phyloP scores from a whole-genome alignment of 2,888 invertebrate genomes.

The Caenorhabditis uteleia region DNA sequence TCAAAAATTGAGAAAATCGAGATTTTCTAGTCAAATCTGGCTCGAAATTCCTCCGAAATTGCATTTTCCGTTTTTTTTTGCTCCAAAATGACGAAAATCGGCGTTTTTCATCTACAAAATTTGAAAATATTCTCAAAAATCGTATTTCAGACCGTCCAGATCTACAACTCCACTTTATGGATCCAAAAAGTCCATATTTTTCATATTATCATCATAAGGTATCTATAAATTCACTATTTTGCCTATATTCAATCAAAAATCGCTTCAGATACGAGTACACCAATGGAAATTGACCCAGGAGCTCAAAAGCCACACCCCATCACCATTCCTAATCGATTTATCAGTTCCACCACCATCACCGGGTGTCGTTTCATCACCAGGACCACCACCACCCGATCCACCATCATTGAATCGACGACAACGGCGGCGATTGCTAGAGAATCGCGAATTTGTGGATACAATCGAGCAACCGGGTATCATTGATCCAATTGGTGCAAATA shows the following conservation, averaged over 20 bases:
- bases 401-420: constrained; percentile 43
- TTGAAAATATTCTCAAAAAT: too few species aligned
- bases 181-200: constrained; percentile 41
- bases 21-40: too few species aligned
- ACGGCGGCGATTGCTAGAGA: constrained; percentile 41
- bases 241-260: too few species aligned
- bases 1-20: too few species aligned
- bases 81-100: too few species aligned
- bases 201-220: constrained; percentile 51
- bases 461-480: constrained; percentile 34
- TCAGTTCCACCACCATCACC: constrained; percentile 6
- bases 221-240: too few species aligned
- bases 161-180: constrained; percentile 50
- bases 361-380: constrained; percentile 1
- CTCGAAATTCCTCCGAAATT: too few species aligned
- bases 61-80: too few species aligned
- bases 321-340: constrained; percentile 3
- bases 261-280: constrained; percentile 26
- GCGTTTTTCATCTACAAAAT: not conserved
- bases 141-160: constrained; percentile 39
- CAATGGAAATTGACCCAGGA: constrained; percentile 37
- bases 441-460: constrained; percentile 5
- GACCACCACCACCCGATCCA: constrained; percentile 1
- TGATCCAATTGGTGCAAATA: constrained; percentile 24
- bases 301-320: not conserved